A percentile compares a stretch with the other conserved stretches of the same genome.
phyloP scores from a whole-genome alignment of 2,797 vertebrate genomes.

The Lindbergichthys nudifrons region DNA sequence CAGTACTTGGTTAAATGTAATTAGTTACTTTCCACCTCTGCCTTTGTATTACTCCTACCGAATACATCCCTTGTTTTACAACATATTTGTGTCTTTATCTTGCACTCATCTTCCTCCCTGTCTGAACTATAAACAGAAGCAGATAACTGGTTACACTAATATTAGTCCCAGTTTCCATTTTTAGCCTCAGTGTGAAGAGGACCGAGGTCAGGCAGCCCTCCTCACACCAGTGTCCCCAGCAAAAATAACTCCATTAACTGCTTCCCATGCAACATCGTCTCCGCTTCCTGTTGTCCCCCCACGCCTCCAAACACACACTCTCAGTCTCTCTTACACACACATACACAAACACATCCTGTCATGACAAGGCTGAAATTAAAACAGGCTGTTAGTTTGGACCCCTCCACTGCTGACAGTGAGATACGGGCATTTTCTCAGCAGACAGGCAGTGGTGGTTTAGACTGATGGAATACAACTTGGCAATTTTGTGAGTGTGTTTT shows the following conservation, averaged over 20 bases:
- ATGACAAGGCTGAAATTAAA: conserved; percentile 76
- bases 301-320: conserved; percentile 46
- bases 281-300: conserved; percentile 71
- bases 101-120: background rate
- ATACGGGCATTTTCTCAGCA: conserved; percentile 66
- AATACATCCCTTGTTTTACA: background rate
- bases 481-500: background rate
- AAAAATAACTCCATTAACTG: conserved; percentile 68
- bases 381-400: conserved; percentile 60
- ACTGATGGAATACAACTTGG: conserved; percentile 27
- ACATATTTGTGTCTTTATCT: background rate
- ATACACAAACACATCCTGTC: conserved; percentile 72
- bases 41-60: background rate
- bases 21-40: no score
- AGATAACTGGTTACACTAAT: conserved; percentile 41
- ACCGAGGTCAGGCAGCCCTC: conserved; percentile 61
- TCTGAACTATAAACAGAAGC: conserved; percentile 17
- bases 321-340: conserved; percentile 23
- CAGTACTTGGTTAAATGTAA: no score
- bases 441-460: conserved; percentile 7
- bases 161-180: conserved; percentile 48
- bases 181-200: conserved; percentile 65
- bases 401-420: conserved; percentile 44
- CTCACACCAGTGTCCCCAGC: conserved; percentile 56
- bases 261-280: conserved; percentile 73